Evolutionary conservation across 53 echinoderm and acorn worm genomes (phyloP).

Genomic region (Antedon mediterranea): DNA sequence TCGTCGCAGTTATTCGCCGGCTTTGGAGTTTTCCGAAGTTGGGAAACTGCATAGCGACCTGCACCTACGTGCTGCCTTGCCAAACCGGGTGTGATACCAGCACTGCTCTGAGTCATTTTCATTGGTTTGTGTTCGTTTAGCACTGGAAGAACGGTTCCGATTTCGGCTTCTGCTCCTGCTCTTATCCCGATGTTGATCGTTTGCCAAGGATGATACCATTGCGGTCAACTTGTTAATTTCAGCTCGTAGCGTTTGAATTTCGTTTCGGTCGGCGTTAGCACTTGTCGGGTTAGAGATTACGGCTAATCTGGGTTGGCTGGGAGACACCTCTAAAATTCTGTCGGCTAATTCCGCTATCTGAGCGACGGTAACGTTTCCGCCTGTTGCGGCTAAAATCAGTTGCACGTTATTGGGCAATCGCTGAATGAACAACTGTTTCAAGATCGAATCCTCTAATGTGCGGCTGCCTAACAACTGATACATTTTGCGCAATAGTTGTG

Average conservation of each 20-base stretch:
- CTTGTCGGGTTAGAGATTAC: background rate
- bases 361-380: background rate
- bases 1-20: too few species aligned
- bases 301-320: background rate
- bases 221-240: background rate
- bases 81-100: constrained; percentile 24
- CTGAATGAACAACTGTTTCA: too few species aligned
- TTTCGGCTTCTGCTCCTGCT: background rate
- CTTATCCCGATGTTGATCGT: background rate
- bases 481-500: too few species aligned
- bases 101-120: constrained; percentile 4
- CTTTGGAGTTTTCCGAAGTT: too few species aligned
- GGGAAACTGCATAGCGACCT: constrained; percentile 4
- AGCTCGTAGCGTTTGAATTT: background rate
- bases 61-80: constrained; percentile 2
- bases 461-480: too few species aligned
- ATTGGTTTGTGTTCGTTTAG: too few species aligned
- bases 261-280: background rate
- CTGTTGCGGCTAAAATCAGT: background rate
- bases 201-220: background rate
- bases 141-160: background rate
- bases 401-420: background rate
- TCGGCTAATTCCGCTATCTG: background rate
- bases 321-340: background rate
- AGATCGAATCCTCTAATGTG: too few species aligned